Conservation (phyloP, 2,888 invertebrate species). For the Sminthurides aquaticus region DNA sequence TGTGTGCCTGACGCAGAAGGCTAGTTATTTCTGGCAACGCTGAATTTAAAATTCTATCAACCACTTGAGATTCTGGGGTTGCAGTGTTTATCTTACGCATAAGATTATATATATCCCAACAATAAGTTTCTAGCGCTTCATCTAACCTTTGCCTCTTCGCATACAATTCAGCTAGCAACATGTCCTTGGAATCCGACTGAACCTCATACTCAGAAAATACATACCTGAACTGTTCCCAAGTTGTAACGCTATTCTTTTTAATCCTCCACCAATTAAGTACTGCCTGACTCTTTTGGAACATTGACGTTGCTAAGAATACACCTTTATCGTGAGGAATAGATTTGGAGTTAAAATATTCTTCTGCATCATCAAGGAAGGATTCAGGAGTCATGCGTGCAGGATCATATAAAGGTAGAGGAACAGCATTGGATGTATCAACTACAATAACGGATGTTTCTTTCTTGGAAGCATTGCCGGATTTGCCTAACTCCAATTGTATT, state of each 20-base stretch:
- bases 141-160: conserved; percentile 11
- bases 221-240: neutral
- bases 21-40: neutral
- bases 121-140: conserved; percentile 14
- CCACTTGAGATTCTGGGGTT: neutral
- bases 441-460: no score
- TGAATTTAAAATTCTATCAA: neutral
- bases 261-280: neutral
- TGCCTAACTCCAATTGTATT: no score
- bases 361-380: conserved; percentile 5
- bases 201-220: neutral
- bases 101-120: conserved; percentile 4
- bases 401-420: conserved; percentile 14
- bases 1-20: neutral
- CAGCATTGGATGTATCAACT: neutral
- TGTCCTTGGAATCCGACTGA: neutral
- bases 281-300: neutral
- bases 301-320: neutral
- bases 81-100: neutral
- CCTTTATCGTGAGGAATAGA: neutral
- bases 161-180: neutral
- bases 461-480: no score
- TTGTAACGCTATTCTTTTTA: neutral
- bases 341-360: conserved; percentile 11
- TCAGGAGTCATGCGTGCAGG: neutral